Base-by-base conservation (phyloP, 2,113 vertebrate genomes). In the Anthoscopus minutus region DNA sequence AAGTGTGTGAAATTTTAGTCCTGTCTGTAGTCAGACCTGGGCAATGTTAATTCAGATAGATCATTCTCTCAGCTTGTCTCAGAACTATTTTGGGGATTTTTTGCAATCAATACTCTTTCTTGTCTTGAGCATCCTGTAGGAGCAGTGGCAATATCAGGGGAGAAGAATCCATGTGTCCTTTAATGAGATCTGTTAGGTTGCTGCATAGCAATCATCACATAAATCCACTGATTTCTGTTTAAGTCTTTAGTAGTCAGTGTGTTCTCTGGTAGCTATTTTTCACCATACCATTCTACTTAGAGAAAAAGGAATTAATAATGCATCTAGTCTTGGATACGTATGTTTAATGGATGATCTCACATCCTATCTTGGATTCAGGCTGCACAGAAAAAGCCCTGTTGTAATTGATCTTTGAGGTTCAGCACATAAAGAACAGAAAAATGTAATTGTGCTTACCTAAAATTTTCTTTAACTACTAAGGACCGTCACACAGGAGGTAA, bases 261-360 rank as follows among this genome's bases (percentile, higher is more conserved):
- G 86, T 85, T 93, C 81, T 90, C 81, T 91, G 86, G 91, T 94
- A 95, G 82, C 95, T 93, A 51, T 95, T 95, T 94, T 93, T 96
- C 94, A 93, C 91, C 66, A 66, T 94, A 81, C 89, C 81, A 25
- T 89, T 94, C 89, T 94, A 94, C 93, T 82, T 88, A 73, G 81
- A 94, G 93, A 89, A 83, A 94, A 88, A 94, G 76, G 67, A 94
- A 96, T 97, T 95, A 96, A 95, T 96, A 95, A 93, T 92, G 51
- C 60, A 88, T 94, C 81, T 86, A 81, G 79, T 92, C 92, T 70
- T 88, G 81, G 71, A 56, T 91, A 93, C 15, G 35, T 89, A 81
- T 96, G 82, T 93, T 96, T 96, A 96, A 95, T 95, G 88, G 85
- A 88, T 97, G 79, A 93, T 96, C 85, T 88, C 81, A 70, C 73